Percentiles rank a stretch among this genome's conserved stretches.
phyloP scores from a whole-genome alignment of 2,113 vertebrate genomes.

The Pelecanus crispus region DNA sequence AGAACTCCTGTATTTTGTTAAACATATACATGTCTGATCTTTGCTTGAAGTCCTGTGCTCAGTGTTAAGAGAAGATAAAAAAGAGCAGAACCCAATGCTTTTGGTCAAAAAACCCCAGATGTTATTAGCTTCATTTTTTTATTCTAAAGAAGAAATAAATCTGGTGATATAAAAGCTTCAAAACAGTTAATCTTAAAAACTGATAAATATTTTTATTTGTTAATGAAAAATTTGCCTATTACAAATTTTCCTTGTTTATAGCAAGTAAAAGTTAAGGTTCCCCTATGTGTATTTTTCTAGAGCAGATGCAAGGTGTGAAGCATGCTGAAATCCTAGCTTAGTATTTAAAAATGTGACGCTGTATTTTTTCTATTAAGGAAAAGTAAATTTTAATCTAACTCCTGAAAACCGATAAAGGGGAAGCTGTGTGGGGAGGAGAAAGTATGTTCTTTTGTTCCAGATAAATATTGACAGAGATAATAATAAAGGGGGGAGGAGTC shows the following conservation, averaged over 20 bases:
- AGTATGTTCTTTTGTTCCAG: not conserved
- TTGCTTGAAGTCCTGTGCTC: not conserved
- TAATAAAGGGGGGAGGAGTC: not conserved
- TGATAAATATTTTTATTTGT: not conserved
- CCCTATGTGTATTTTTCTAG: not conserved
- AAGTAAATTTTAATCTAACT: not conserved
- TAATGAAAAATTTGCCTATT: not conserved
- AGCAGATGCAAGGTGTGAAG: not conserved
- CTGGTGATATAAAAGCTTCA: not conserved
- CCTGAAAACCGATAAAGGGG: not conserved
- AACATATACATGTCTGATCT: not conserved
- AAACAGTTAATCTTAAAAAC: not conserved
- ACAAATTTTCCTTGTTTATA: not conserved
- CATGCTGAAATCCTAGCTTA: not conserved
- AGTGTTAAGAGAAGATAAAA: not conserved
- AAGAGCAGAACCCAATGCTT: not conserved
- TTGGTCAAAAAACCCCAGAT: not conserved
- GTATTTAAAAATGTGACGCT: not conserved
- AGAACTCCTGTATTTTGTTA: not conserved
- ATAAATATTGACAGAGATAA: not conserved
- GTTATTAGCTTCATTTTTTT: not conserved
- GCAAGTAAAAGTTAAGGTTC: not conserved
- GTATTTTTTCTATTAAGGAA: not conserved
- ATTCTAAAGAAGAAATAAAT: not conserved
- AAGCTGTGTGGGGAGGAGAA: fast-evolving